Percentiles rank a stretch among this genome's conserved stretches.
Evolutionary conservation across 2,113 vertebrate genomes (phyloP).

Genomic region (Coptodon bakossiorum): DNA sequence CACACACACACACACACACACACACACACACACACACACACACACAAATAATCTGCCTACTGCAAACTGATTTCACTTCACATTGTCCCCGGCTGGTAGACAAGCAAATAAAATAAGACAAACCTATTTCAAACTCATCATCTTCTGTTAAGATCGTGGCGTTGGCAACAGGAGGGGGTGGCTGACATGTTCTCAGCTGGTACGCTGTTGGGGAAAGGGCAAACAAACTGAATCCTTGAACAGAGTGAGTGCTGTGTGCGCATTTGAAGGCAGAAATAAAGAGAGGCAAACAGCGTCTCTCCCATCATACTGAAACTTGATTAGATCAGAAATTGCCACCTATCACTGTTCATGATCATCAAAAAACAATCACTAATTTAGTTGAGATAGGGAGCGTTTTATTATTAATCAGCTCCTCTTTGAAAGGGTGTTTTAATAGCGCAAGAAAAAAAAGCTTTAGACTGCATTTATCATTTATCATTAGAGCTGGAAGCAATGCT

Average conservation of each 20-base stretch:
- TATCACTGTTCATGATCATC: slow-evolving; percentile 37
- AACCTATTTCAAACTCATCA: slow-evolving; percentile 95
- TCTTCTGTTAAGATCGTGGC: slow-evolving; percentile 88
- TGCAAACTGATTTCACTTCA: neutral
- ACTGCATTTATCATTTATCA: slow-evolving; percentile 33
- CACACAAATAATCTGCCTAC: neutral
- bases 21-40: neutral
- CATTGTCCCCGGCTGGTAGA: neutral
- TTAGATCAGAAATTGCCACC: slow-evolving; percentile 20
- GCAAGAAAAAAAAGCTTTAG: neutral
- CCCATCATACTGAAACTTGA: neutral
- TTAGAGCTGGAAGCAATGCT: slow-evolving; percentile 1
- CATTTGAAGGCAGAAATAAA: neutral
- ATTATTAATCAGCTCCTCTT: slow-evolving; percentile 37
- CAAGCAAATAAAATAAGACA: slow-evolving; percentile 44
- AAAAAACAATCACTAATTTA: slow-evolving; percentile 48
- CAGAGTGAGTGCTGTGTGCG: neutral
- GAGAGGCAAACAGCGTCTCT: neutral
- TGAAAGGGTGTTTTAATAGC: slow-evolving; percentile 5
- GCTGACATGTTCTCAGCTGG: slow-evolving; percentile 88
- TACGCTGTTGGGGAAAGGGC: slow-evolving; percentile 75
- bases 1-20: neutral
- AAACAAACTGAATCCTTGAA: neutral
- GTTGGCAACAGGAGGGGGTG: slow-evolving; percentile 82
- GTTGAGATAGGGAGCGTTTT: slow-evolving; percentile 13